Conservation (phyloP, 1,140 invertebrate species). For the Himalopsyche phryganea region DNA sequence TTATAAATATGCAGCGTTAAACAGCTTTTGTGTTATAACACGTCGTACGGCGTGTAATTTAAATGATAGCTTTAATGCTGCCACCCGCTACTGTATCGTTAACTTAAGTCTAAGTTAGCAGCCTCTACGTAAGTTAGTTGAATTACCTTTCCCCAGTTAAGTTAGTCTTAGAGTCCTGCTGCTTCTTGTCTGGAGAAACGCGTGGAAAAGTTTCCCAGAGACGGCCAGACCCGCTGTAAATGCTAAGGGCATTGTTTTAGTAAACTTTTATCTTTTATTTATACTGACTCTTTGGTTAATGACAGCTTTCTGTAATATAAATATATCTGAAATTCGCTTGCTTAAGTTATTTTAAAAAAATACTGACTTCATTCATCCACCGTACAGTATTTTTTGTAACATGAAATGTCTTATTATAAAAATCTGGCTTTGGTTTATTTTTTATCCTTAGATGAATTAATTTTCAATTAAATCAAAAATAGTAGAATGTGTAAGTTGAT, state of each 20-base stretch:
- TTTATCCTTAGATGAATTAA: too few species aligned
- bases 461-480: too few species aligned
- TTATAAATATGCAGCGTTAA: not conserved
- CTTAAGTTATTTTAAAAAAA: too few species aligned
- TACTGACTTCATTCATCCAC: too few species aligned
- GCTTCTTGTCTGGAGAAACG: conserved; percentile 4
- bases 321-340: not conserved
- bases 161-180: not conserved
- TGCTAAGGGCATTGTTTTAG: not conserved
- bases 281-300: not conserved
- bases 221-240: not conserved
- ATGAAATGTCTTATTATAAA: too few species aligned
- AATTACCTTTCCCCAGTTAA: conserved; percentile 8
- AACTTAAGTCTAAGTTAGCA: conserved; percentile 8
- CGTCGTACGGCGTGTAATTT: conserved; percentile 17
- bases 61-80: conserved; percentile 16
- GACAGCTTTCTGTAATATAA: not conserved
- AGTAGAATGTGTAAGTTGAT: too few species aligned
- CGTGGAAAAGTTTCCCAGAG: too few species aligned
- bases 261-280: not conserved
- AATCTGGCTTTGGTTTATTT: too few species aligned
- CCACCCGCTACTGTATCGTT: not conserved
- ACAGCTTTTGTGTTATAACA: conserved; percentile 2
- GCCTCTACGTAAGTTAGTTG: conserved; percentile 4
- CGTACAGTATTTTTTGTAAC: too few species aligned